A percentile compares a stretch with the other conserved stretches of the same genome.
Evolutionary conservation across 2,113 vertebrate species (phyloP).

Genomic region (Hippolais icterina): DNA sequence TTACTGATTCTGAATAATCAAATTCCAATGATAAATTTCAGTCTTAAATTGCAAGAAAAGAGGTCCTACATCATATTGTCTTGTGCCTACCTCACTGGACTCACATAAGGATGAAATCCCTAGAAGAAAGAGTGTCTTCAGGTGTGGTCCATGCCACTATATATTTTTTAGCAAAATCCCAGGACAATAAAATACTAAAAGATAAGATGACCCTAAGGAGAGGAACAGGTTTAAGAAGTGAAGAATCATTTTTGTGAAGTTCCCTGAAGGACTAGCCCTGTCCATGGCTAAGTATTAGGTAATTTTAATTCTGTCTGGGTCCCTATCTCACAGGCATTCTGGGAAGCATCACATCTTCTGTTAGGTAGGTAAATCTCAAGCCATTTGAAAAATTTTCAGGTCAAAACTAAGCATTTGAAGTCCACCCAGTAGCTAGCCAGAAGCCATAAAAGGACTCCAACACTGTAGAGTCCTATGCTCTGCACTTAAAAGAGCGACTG

Average conservation of each 20-base stretch:
- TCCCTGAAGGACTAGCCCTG: neutral
- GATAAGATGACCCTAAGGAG: neutral
- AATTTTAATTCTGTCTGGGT: neutral
- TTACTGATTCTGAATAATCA: neutral
- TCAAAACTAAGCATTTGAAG: slow-evolving; percentile 7
- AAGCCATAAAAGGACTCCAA: slow-evolving; percentile 5
- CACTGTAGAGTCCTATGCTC: neutral
- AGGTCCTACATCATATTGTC: neutral
- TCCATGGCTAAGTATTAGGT: neutral
- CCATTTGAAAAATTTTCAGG: neutral
- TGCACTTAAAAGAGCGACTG: neutral
- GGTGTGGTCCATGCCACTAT: neutral
- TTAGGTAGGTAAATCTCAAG: neutral
- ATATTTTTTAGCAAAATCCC: neutral
- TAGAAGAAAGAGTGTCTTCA: neutral
- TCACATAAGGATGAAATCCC: neutral
- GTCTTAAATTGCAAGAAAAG: neutral
- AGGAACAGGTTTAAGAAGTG: neutral
- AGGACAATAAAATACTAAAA: neutral
- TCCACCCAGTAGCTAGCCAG: slow-evolving; percentile 6
- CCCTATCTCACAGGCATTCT: neutral
- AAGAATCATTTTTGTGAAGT: neutral
- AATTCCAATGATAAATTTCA: neutral
- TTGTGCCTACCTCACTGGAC: neutral
- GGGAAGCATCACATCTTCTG: neutral